A percentile compares a stretch with the other conserved stretches of the same genome.
Evolutionary conservation across 1,140 invertebrate species (phyloP).

Genomic region (Lasioglossum baleicum): DNA sequence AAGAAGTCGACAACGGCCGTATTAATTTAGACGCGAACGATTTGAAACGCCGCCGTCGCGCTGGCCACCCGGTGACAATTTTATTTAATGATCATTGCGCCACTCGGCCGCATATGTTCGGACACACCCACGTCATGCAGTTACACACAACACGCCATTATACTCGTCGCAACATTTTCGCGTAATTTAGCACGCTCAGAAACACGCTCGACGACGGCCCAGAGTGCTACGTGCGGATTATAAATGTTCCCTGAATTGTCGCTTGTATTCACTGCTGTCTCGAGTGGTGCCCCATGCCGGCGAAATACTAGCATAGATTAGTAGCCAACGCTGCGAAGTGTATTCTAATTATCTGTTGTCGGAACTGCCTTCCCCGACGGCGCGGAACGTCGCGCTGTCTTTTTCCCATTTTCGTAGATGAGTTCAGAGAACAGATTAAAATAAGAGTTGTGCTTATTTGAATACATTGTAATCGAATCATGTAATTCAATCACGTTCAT

Average conservation of each 20-base stretch:
- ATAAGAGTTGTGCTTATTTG: too few species aligned
- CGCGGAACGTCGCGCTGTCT: too few species aligned
- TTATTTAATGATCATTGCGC: constrained; percentile 41
- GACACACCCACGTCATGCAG: neutral
- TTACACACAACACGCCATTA: constrained; percentile 30
- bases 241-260: neutral
- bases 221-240: neutral
- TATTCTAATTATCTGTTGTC: too few species aligned
- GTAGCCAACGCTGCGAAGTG: neutral
- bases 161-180: constrained; percentile 37
- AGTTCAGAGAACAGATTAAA: too few species aligned
- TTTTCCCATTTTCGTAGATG: too few species aligned
- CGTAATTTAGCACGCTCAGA: constrained; percentile 35
- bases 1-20: constrained; percentile 5
- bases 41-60: neutral
- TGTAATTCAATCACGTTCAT: too few species aligned
- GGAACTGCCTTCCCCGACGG: too few species aligned
- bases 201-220: constrained; percentile 18
- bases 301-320: neutral
- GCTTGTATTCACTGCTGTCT: neutral
- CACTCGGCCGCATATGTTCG: constrained; percentile 27
- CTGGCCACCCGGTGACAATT: constrained; percentile 20
- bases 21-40: constrained; percentile 22
- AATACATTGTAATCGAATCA: too few species aligned
- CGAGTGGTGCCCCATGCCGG: neutral